Percentiles rank a stretch among this genome's conserved stretches.
phyloP scores from a whole-genome alignment of 2,797 vertebrate species.

The Heterohyrax brucei region DNA sequence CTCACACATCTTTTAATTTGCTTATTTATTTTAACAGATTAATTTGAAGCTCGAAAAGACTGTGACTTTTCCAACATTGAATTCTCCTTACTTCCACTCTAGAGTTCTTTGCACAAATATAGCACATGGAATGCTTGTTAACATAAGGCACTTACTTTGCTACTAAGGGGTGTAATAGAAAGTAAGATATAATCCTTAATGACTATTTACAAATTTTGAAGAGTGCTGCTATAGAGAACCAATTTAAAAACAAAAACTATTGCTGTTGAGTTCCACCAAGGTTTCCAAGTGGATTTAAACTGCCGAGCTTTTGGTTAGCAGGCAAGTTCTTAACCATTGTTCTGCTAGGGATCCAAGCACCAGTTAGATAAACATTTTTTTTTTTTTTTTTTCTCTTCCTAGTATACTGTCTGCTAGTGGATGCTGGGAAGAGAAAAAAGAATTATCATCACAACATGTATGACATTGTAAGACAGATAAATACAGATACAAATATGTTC shows the following conservation, averaged over 20 bases:
- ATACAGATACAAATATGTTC: background rate
- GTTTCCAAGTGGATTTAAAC: no score
- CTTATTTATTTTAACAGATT: background rate
- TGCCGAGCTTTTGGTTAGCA: no score
- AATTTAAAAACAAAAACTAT: background rate
- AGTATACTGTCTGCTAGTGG: background rate
- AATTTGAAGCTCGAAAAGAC: background rate
- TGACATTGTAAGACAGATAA: background rate
- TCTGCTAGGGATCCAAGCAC: no score
- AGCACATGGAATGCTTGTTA: background rate
- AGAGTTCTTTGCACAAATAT: background rate
- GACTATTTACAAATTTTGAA: background rate
- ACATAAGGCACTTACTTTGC: background rate
- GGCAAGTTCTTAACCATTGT: no score
- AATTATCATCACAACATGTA: background rate
- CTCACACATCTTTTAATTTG: no score
- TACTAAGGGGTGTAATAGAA: background rate
- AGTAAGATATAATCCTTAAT: background rate
- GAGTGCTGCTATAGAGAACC: background rate
- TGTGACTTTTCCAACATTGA: constrained; percentile 5
- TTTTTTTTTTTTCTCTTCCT: no score
- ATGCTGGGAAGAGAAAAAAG: background rate
- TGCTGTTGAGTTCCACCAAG: no score
- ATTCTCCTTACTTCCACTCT: background rate
- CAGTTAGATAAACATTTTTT: constrained; percentile 18